A percentile compares a stretch with the other conserved stretches of the same genome.
Evolutionary conservation across 2,888 invertebrate genomes (phyloP).

Genomic region (Liposcelis brunnea): DNA sequence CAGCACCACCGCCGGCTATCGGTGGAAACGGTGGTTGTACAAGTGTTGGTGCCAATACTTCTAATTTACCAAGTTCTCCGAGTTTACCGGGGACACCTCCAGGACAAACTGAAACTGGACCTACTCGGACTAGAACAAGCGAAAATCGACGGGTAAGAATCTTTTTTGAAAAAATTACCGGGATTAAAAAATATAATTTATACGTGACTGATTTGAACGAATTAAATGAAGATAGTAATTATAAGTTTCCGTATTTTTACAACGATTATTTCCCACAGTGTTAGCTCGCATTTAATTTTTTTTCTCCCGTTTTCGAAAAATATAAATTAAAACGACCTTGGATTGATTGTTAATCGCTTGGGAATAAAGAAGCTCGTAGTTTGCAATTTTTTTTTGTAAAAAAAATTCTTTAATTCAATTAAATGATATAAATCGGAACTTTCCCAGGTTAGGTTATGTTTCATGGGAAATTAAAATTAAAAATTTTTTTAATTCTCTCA

Average conservation of each 20-base stretch:
- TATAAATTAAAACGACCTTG: constrained; percentile 1
- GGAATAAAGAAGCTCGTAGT: not conserved
- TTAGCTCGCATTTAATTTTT: constrained; percentile 2
- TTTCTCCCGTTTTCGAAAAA: not conserved
- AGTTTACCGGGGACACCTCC: not conserved
- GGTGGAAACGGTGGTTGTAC: not conserved
- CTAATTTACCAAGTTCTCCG: not conserved
- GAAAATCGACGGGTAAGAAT: constrained; percentile 35
- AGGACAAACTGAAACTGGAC: not conserved
- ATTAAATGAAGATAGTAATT: constrained; percentile 1
- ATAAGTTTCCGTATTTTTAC: not conserved
- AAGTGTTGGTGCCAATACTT: not conserved
- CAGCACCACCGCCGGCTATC: constrained; percentile 4
- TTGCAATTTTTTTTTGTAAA: not conserved
- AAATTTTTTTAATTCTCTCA: too few species aligned
- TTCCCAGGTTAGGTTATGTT: too few species aligned
- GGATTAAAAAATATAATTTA: constrained; percentile 4
- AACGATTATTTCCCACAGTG: constrained; percentile 6
- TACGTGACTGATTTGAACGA: not conserved
- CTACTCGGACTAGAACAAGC: not conserved
- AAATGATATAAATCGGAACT: too few species aligned
- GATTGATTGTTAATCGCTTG: constrained; percentile 13
- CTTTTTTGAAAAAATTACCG: constrained; percentile 4
- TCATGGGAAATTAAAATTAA: too few species aligned
- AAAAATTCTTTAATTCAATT: not conserved